Base-by-base conservation (phyloP, 2,888 invertebrate species). In the Bellardia bayeri region DNA sequence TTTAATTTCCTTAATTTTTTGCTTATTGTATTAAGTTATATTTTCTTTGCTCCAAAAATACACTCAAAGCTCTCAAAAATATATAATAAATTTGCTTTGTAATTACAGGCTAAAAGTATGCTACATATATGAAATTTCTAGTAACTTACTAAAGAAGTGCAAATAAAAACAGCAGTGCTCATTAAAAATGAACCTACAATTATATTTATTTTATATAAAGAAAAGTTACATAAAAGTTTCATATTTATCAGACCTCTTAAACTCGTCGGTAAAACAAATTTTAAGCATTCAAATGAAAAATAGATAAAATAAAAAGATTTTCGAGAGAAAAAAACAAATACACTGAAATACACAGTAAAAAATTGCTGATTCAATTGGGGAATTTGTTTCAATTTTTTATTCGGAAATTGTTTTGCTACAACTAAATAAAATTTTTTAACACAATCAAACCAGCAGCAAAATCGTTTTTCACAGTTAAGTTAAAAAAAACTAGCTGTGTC, bases 121-220 rank as follows among this genome's bases (percentile, higher is more conserved):
- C 61, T 61, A n/a, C n/a, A n/a, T n/a, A 61, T 33, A 61, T 37
- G 37, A 37, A 61, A 61, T 33, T 37, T 61, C 33, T 33, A 61
- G 33, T 33, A 61, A 61, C 33, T 14, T 33, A 61, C 33, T 14
- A 13, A 61, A 33, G 2, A 61, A 61, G 7, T 33, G 13, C 9
- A 33, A 5, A 33, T 3, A 61, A 61, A 37, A 61, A 61, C 1
- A 61, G 14, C 33, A 33, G 7, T 14, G 61, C 14, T 61, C 61
- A 61, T 61, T 61, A 61, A 61, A 33, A 61, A 14, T 61, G 23
- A 56, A 23, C 16, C 9, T 7, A 23, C 23, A 23, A 14, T 61
- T 61, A n/a, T 33, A 37, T 14, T 33, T 61, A 61, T 33, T 14
- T 37, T 37, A 33, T 37, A 14, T 30, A 11, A 58, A 58, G 23